Evolutionary conservation across 2,113 vertebrate species (phyloP).

Genomic region (Arvicanthis niloticus): DNA sequence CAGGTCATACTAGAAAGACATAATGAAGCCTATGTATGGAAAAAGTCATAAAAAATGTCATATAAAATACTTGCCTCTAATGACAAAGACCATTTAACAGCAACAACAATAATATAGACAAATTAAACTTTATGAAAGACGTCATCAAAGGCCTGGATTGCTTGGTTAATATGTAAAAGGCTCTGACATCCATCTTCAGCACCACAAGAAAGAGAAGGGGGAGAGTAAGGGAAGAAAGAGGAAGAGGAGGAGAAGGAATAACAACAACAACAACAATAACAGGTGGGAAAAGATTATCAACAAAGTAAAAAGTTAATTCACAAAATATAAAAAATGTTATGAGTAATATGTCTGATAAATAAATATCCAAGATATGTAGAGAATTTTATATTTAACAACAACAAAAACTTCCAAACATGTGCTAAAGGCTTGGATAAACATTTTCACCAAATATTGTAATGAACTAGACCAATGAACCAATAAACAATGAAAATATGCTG

Average conservation of each 20-base stretch:
- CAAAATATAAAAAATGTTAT: neutral
- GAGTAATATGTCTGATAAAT: neutral
- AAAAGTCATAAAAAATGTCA: neutral
- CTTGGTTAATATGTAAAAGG: neutral
- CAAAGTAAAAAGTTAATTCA: neutral
- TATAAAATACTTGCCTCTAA: neutral
- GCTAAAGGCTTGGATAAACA: neutral
- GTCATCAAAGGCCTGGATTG: neutral
- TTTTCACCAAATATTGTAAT: neutral
- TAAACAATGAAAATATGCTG: neutral
- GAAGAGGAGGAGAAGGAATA: too few species aligned
- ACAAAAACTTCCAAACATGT: neutral
- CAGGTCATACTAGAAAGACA: neutral
- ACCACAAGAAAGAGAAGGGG: neutral
- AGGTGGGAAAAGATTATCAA: neutral
- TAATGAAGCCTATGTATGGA: neutral
- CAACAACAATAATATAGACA: neutral
- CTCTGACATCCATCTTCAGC: too few species aligned
- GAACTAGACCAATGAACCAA: neutral
- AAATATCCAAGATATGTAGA: neutral
- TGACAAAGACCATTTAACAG: neutral
- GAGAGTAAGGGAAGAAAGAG: rapidly evolving
- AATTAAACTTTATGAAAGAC: neutral
- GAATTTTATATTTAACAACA: neutral
- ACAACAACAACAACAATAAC: too few species aligned